Conservation (phyloP, 2,888 invertebrate species). For the Omphaloscelis lunosa region DNA sequence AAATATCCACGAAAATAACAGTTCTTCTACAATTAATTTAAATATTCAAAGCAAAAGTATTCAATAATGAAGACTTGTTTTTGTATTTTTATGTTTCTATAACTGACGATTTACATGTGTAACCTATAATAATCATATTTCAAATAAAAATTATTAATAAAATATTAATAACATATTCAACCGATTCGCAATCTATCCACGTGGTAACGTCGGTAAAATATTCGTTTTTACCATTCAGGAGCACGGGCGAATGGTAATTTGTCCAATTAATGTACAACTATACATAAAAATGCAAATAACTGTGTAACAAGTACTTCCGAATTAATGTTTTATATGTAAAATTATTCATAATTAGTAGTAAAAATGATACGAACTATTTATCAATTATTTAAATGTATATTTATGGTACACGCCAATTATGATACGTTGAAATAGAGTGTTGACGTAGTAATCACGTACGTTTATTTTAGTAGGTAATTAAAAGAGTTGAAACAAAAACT, state of each 20-base stretch:
- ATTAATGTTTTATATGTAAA: constrained; percentile 79
- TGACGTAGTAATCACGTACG: constrained; percentile 49
- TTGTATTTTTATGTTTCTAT: constrained; percentile 45
- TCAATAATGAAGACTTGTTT: constrained; percentile 39
- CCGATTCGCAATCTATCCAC: constrained; percentile 52
- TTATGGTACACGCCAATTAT: constrained; percentile 62
- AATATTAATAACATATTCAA: constrained; percentile 60
- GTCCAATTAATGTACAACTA: constrained; percentile 59
- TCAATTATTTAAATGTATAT: constrained; percentile 73
- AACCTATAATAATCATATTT: constrained; percentile 61
- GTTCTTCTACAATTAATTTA: neutral
- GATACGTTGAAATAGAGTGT: constrained; percentile 49
- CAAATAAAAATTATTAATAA: constrained; percentile 64
- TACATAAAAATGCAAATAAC: constrained; percentile 65
- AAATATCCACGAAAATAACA: neutral
- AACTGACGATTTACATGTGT: constrained; percentile 46
- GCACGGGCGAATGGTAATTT: constrained; percentile 64
- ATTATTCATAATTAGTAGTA: constrained; percentile 80
- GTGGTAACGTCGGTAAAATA: constrained; percentile 56
- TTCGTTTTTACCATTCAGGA: constrained; percentile 62
- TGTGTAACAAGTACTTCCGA: constrained; percentile 72
- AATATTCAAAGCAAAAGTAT: constrained; percentile 24
- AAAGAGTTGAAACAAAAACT: constrained; percentile 28
- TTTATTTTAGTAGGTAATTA: constrained; percentile 47
- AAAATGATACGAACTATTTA: constrained; percentile 78